Percentiles rank a stretch among this genome's conserved stretches.
phyloP scores from a whole-genome alignment of 2,797 vertebrate genomes.

The Microctenopoma lineatum region DNA sequence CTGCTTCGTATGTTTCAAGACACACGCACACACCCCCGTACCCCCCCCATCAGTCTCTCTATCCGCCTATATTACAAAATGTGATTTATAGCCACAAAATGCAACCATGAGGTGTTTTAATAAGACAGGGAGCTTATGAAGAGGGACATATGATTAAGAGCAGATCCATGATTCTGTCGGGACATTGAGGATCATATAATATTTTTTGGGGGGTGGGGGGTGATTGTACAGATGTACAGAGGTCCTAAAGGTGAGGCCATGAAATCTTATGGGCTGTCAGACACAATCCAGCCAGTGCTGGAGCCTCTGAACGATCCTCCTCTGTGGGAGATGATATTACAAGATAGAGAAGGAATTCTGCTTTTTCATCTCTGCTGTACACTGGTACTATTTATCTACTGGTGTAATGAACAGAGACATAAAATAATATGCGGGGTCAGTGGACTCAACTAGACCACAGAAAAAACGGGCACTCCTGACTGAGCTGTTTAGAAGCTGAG shows the following conservation, averaged over 20 bases:
- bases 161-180: constrained; percentile 71
- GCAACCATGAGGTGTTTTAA: constrained; percentile 74
- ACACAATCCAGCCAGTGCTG: constrained; percentile 50
- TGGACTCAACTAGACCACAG: constrained; percentile 63
- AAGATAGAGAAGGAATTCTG: constrained; percentile 63
- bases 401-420: constrained; percentile 60
- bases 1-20: constrained; percentile 62
- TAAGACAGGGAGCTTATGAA: constrained; percentile 80
- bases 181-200: constrained; percentile 62
- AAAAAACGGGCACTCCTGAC: constrained; percentile 55
- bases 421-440: constrained; percentile 53
- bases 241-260: constrained; percentile 43
- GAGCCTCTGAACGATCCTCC: constrained; percentile 31
- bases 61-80: constrained; percentile 73
- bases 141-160: constrained; percentile 80
- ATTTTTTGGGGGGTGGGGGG: constrained; percentile 31
- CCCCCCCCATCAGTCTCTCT: constrained; percentile 44
- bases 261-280: constrained; percentile 47
- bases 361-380: constrained; percentile 51
- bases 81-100: constrained; percentile 81
- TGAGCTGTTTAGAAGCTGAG: constrained; percentile 62
- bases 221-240: constrained; percentile 57
- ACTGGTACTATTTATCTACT: constrained; percentile 66
- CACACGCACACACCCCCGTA: constrained; percentile 32
- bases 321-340: constrained; percentile 65